These are phyloP conservation scores for Leucozona laternaria DNA, from an alignment of 2,888 invertebrate genomes.

Conservation along the genomic window DNA sequence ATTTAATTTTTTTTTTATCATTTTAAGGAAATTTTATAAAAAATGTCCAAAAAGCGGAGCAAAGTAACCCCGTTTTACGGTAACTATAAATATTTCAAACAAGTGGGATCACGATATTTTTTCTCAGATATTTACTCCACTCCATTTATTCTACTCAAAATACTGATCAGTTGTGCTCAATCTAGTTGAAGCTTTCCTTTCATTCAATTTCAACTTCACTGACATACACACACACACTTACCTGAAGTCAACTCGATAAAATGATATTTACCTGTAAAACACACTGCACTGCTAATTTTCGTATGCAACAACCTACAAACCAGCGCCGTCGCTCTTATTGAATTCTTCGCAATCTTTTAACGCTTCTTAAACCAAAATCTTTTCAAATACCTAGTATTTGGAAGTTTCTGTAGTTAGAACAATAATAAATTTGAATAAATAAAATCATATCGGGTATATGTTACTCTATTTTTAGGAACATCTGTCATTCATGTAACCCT, in stretches of 20 bases:
- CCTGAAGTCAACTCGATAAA: background rate
- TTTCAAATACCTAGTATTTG: too few species aligned
- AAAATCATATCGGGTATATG: too few species aligned
- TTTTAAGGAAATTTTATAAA: too few species aligned
- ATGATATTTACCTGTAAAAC: conserved; percentile 12
- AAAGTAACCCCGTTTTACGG: too few species aligned
- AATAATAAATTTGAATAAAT: too few species aligned
- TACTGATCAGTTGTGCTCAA: conserved; percentile 1
- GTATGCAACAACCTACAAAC: background rate
- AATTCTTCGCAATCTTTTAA: background rate
- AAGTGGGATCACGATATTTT: background rate
- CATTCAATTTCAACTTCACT: background rate
- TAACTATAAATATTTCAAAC: too few species aligned
- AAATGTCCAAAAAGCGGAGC: too few species aligned
- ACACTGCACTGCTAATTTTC: background rate
- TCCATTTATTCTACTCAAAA: background rate
- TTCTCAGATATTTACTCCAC: background rate
- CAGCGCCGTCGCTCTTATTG: background rate
- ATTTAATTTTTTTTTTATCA: too few species aligned
- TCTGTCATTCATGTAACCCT: too few species aligned
- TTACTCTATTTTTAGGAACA: too few species aligned
- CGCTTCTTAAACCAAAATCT: too few species aligned
- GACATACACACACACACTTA: background rate
- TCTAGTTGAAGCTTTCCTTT: background rate
- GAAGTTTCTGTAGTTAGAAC: too few species aligned